Conservation (phyloP, 2,797 vertebrate species). For the Urocyon cinereoargenteus region DNA sequence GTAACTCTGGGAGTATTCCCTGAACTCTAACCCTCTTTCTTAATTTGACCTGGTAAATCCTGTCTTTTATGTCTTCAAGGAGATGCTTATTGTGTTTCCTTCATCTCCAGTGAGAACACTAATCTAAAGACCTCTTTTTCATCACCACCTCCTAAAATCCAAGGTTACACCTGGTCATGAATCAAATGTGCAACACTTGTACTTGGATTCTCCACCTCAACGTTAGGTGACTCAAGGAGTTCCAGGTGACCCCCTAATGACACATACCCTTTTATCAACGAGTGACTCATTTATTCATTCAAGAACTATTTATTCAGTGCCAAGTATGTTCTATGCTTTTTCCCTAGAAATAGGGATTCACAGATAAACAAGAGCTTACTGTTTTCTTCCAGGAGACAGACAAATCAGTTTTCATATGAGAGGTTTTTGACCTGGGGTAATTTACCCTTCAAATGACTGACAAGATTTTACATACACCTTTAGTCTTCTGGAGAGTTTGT, state of each 20-base stretch:
- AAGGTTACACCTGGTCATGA: background rate
- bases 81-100: background rate
- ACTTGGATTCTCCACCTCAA: background rate
- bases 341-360: background rate
- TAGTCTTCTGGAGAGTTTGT: background rate
- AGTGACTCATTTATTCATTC: slow-evolving; percentile 7
- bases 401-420: background rate
- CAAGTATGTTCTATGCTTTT: background rate
- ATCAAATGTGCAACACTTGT: background rate
- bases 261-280: background rate
- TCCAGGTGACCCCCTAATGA: background rate
- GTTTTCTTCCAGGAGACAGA: background rate
- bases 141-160: background rate
- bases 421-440: background rate
- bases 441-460: background rate
- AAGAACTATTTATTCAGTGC: background rate
- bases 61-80: background rate
- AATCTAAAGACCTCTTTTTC: background rate
- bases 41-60: background rate
- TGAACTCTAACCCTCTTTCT: background rate
- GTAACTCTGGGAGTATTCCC: background rate
- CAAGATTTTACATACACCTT: background rate
- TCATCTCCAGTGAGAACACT: background rate
- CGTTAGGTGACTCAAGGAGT: background rate
- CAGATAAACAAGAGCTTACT: background rate